Evolutionary conservation across 2,888 invertebrate genomes (phyloP).

Genomic region (Cryptocheilus praepositus): DNA sequence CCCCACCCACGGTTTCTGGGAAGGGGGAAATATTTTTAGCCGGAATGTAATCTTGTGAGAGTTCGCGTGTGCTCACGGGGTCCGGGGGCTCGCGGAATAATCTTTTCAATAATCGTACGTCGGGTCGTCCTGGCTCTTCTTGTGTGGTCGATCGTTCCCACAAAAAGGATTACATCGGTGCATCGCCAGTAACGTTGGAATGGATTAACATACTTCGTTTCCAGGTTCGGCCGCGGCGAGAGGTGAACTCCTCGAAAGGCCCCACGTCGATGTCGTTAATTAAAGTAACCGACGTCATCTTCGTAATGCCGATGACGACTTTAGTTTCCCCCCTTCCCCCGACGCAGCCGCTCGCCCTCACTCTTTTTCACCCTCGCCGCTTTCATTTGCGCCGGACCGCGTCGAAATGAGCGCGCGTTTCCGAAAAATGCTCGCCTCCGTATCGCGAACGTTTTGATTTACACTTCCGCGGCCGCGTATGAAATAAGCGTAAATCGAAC

Average conservation of each 20-base stretch:
- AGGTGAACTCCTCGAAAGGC: not conserved
- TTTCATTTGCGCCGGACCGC: not conserved
- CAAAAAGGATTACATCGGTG: conserved; percentile 3
- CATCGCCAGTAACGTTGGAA: conserved; percentile 21
- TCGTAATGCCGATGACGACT: conserved; percentile 16
- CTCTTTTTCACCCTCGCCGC: conserved; percentile 11
- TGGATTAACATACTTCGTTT: conserved; percentile 27
- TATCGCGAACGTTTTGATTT: conserved; percentile 1
- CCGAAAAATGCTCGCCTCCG: not conserved
- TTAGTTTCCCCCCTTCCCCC: not conserved
- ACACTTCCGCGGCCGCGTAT: too few relatives aligned
- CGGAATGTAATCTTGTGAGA: conserved; percentile 2
- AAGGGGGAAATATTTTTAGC: conserved; percentile 3
- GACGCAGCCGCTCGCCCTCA: not conserved
- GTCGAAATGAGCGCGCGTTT: not conserved
- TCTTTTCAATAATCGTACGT: conserved; percentile 39
- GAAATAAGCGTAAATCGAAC: too few relatives aligned
- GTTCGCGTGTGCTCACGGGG: not conserved
- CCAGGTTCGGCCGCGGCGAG: too few relatives aligned
- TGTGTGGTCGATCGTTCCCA: conserved; percentile 42
- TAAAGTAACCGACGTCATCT: conserved; percentile 31
- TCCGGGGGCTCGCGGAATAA: conserved; percentile 19
- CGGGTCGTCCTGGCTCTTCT: conserved; percentile 44
- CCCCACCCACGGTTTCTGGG: not conserved
- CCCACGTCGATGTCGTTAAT: conserved; percentile 28